Percentiles rank a stretch among this genome's conserved stretches.
Evolutionary conservation across 2,113 vertebrate genomes (phyloP).

Genomic region (Oncorhynchus nerka): DNA sequence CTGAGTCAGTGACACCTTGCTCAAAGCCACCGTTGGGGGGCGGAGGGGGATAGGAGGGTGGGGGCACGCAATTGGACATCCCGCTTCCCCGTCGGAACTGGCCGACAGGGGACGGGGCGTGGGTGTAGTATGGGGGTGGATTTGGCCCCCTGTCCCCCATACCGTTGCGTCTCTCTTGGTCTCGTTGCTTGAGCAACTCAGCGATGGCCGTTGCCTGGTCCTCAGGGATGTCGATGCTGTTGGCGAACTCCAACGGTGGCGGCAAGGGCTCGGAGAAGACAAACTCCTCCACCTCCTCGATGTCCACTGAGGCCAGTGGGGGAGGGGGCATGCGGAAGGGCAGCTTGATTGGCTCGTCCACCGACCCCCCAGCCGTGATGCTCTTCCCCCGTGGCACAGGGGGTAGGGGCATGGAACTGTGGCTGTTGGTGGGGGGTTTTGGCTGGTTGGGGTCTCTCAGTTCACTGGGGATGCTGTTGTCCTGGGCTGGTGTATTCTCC

Average conservation of each 20-base stretch:
- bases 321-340: slow-evolving; percentile 94
- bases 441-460: slow-evolving; percentile 75
- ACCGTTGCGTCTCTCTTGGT: slow-evolving; percentile 54
- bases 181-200: slow-evolving; percentile 76
- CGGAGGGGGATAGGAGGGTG: slow-evolving; percentile 79
- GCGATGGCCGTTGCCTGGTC: slow-evolving; percentile 80
- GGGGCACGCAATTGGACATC: slow-evolving; percentile 82
- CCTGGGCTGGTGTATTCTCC: slow-evolving; percentile 45
- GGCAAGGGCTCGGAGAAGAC: slow-evolving; percentile 92
- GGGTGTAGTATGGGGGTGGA: slow-evolving; percentile 66
- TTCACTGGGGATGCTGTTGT: slow-evolving; percentile 65
- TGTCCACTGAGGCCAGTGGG: slow-evolving; percentile 88
- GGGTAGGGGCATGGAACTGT: slow-evolving; percentile 63
- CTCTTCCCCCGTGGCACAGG: slow-evolving; percentile 75
- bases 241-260: slow-evolving; percentile 94
- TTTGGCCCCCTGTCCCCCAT: slow-evolving; percentile 35
- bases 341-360: slow-evolving; percentile 88
- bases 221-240: slow-evolving; percentile 95
- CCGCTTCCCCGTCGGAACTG: slow-evolving; percentile 74
- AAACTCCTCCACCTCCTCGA: slow-evolving; percentile 96
- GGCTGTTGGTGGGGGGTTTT: slow-evolving; percentile 12
- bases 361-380: slow-evolving; percentile 79
- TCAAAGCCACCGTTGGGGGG: slow-evolving; percentile 82
- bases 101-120: slow-evolving; percentile 59
- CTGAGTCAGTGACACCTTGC: slow-evolving; percentile 83